Conservation (phyloP, 2,797 vertebrate species). For the Rhynchonycteris naso region DNA sequence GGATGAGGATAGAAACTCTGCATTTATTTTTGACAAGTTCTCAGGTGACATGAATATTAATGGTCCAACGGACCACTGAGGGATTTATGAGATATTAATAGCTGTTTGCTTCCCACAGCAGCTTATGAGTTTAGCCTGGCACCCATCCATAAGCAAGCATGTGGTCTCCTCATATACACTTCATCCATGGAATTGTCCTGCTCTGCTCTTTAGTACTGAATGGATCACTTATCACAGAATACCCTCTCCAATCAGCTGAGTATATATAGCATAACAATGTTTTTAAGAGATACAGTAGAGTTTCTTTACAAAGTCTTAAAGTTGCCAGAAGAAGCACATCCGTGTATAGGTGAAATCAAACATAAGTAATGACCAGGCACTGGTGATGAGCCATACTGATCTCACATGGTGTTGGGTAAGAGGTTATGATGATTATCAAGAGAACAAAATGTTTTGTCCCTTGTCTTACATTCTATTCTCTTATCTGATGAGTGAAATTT, state of each 20-base stretch:
- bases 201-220: background rate
- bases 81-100: background rate
- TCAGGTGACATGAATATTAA: no score
- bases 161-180: background rate
- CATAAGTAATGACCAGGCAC: fast-evolving
- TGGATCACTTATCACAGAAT: background rate
- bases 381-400: background rate
- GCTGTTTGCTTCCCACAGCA: background rate
- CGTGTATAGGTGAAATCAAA: background rate
- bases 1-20: background rate
- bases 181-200: background rate
- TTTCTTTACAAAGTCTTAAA: background rate
- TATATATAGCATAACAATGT: background rate
- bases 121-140: background rate
- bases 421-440: background rate
- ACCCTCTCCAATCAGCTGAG: background rate
- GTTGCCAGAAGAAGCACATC: background rate
- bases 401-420: fast-evolving
- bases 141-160: fast-evolving
- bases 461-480: background rate
- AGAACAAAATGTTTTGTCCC: background rate
- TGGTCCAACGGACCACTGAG: background rate
- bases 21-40: background rate
- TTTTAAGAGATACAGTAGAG: background rate
- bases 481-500: background rate